These are phyloP conservation scores for Acromyrmex charruanus DNA, from an alignment of 1,140 invertebrate species.

Conservation along the genomic window DNA sequence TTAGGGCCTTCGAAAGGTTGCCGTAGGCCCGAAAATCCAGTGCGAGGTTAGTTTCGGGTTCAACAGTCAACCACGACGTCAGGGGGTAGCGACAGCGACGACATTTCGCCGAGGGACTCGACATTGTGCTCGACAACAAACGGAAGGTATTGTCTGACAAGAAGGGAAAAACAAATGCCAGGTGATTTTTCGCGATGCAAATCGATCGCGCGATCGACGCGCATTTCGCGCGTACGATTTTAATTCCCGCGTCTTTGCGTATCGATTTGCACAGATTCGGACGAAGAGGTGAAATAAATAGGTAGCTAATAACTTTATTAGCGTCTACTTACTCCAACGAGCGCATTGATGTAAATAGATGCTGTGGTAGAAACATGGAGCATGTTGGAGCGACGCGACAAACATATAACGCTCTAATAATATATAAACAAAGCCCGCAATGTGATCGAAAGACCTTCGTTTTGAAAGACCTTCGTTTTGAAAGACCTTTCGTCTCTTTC, in stretches of 20 bases:
- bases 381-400: background rate
- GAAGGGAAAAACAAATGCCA: background rate
- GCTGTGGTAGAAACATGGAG: too few relatives aligned
- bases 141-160: conserved; percentile 19
- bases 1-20: background rate
- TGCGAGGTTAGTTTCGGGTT: background rate
- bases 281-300: too few relatives aligned
- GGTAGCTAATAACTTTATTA: too few relatives aligned
- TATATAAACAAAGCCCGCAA: background rate
- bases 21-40: background rate
- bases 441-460: too few relatives aligned
- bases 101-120: background rate
- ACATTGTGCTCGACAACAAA: background rate
- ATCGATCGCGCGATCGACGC: background rate
- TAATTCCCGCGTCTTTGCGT: too few relatives aligned
- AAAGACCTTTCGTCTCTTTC: background rate
- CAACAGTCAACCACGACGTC: background rate
- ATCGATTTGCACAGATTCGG: too few relatives aligned
- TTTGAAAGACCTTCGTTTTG: too few relatives aligned
- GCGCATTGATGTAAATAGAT: too few relatives aligned
- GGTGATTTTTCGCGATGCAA: background rate
- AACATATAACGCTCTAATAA: conserved; percentile 1
- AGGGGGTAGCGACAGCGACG: background rate
- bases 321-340: too few relatives aligned
- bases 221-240: background rate